A percentile compares a stretch with the other conserved stretches of the same genome.
phyloP scores from a whole-genome alignment of 2,888 invertebrate species.

The Diarsia rubi region DNA sequence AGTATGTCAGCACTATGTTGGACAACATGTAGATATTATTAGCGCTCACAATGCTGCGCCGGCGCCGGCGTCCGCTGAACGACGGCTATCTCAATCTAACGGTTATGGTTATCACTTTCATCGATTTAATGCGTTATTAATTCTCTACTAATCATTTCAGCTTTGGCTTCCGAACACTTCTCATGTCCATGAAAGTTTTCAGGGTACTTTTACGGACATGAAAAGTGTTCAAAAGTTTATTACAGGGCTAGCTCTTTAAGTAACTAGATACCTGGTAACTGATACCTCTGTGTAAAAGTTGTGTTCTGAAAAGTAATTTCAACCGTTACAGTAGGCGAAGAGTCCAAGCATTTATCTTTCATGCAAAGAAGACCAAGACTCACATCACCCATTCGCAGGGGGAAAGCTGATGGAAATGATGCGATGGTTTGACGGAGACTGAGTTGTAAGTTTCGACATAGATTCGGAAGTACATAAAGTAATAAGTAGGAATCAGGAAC shows the following conservation, averaged over 20 bases:
- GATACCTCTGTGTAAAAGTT: background rate
- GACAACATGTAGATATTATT: conserved; percentile 76
- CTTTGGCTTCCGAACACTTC: background rate
- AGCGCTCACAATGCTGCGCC: conserved; percentile 70
- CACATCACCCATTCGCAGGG: too few species aligned
- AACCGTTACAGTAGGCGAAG: background rate
- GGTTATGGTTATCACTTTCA: conserved; percentile 49
- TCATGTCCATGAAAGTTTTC: background rate
- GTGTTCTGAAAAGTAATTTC: background rate
- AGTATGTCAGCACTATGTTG: conserved; percentile 64
- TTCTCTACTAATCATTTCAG: conserved; percentile 8
- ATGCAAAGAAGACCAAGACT: background rate
- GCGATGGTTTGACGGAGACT: background rate
- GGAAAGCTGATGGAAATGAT: background rate
- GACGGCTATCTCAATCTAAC: conserved; percentile 62
- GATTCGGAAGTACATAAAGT: background rate
- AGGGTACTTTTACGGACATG: background rate
- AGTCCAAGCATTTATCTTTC: background rate
- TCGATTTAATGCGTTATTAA: conserved; percentile 1
- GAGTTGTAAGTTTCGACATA: background rate
- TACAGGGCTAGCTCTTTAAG: background rate
- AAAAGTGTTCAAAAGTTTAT: background rate
- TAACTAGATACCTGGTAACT: background rate
- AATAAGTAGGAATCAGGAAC: background rate
- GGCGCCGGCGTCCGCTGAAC: conserved; percentile 64